Conservation (phyloP, 1,140 invertebrate genomes). For the Pachypeltis micranthus region DNA sequence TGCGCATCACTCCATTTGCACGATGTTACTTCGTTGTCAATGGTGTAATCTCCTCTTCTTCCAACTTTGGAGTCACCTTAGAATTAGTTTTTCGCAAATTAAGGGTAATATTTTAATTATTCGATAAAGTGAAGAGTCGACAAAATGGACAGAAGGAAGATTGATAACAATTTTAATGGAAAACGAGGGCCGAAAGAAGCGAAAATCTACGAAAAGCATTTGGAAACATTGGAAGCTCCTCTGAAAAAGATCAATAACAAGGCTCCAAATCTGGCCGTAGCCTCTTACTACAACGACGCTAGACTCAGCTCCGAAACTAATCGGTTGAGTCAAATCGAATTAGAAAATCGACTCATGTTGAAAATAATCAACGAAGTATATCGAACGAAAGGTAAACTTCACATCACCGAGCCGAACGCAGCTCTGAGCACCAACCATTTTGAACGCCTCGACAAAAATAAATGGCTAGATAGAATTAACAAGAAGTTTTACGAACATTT, state of each 20-base stretch:
- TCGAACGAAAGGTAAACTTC: constrained; percentile 12
- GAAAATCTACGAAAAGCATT: background rate
- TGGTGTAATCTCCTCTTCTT: no score
- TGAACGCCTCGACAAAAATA: background rate
- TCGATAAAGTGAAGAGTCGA: no score
- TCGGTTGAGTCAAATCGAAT: constrained; percentile 4
- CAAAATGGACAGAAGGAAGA: constrained; percentile 2
- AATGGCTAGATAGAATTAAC: background rate
- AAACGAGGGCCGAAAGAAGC: background rate
- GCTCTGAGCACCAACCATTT: background rate
- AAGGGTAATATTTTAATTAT: no score
- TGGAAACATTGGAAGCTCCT: background rate
- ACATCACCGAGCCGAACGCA: background rate
- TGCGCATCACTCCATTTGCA: no score
- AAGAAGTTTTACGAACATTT: background rate
- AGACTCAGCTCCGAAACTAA: background rate
- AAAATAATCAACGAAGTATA: constrained; percentile 16
- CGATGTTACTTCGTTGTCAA: no score
- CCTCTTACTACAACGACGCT: background rate
- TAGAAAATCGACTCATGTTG: constrained; percentile 17
- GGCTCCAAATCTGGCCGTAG: background rate
- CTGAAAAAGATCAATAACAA: background rate
- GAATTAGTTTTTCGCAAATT: no score
- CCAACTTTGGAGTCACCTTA: no score
- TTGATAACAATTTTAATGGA: constrained; percentile 6